phyloP scores from a whole-genome alignment of 2,888 invertebrate genomes.

The Hoplodrina ambigua region DNA sequence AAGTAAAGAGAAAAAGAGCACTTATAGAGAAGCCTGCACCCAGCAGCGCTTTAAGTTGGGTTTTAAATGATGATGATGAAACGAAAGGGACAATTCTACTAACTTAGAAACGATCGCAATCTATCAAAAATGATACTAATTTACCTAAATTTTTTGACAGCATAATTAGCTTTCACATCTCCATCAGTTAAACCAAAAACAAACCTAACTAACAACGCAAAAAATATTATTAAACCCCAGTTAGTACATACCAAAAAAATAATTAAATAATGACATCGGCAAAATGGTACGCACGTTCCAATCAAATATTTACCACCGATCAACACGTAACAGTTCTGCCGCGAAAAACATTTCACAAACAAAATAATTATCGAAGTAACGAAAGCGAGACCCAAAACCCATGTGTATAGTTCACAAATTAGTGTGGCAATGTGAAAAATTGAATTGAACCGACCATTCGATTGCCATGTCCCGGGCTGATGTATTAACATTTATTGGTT shows the following conservation, averaged over 20 bases:
- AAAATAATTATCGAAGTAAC: constrained; percentile 81
- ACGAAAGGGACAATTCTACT: too few relatives aligned
- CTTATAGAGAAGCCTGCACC: too few relatives aligned
- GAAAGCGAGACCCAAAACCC: constrained; percentile 78
- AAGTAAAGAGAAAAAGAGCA: too few relatives aligned
- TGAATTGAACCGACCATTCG: constrained; percentile 81
- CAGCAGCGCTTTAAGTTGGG: too few relatives aligned
- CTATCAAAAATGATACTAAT: too few relatives aligned
- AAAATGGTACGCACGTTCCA: constrained; percentile 69
- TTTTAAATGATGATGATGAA: too few relatives aligned
- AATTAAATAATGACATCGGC: constrained; percentile 75
- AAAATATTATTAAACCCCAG: constrained; percentile 18
- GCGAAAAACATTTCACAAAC: constrained; percentile 86
- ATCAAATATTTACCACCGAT: constrained; percentile 88
- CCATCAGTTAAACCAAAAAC: not conserved
- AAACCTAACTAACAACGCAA: not conserved
- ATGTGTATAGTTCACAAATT: constrained; percentile 86
- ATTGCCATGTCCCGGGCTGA: constrained; percentile 77
- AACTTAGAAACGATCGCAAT: too few relatives aligned
- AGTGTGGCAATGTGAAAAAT: constrained; percentile 84
- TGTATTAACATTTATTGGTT: constrained; percentile 90
- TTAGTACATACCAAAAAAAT: constrained; percentile 66
- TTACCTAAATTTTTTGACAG: too few relatives aligned
- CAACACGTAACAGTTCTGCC: constrained; percentile 84
- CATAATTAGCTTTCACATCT: not conserved